Percentiles rank a stretch among this genome's conserved stretches.
phyloP scores from a whole-genome alignment of 2,113 vertebrate genomes.

The Erythrocebus patas region DNA sequence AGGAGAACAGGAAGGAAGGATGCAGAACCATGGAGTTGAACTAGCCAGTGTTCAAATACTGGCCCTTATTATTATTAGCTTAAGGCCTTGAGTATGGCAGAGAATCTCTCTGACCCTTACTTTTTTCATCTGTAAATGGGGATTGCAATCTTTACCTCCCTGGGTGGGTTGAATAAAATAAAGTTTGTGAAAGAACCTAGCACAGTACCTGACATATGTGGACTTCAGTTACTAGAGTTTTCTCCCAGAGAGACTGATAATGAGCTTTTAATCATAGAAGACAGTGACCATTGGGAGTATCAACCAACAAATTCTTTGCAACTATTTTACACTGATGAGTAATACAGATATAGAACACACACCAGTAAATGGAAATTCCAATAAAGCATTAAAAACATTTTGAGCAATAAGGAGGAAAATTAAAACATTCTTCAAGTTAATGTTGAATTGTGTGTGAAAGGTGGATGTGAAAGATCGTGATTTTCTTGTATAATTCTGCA shows the following conservation, averaged over 20 bases:
- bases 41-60: not conserved
- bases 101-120: not conserved
- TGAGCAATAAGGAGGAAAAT: slow-evolving; percentile 19
- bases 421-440: slow-evolving; percentile 59
- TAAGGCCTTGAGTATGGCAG: not conserved
- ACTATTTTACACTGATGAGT: slow-evolving; percentile 22
- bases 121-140: not conserved
- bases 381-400: slow-evolving; percentile 23
- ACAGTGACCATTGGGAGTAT: not conserved
- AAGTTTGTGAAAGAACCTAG: not conserved
- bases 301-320: not conserved
- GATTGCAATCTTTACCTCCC: not conserved
- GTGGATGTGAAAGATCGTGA: slow-evolving; percentile 8
- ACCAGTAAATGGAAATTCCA: not conserved
- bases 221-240: not conserved
- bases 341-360: not conserved
- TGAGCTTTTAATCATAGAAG: slow-evolving; percentile 37
- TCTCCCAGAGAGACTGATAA: not conserved
- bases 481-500: slow-evolving; percentile 51
- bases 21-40: not conserved
- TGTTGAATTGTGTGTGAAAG: slow-evolving; percentile 52
- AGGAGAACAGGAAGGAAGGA: not conserved
- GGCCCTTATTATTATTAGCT: not conserved
- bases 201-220: not conserved
- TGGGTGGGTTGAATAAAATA: not conserved